phyloP scores from a whole-genome alignment of 2,888 invertebrate genomes.

The Arenicola marina region DNA sequence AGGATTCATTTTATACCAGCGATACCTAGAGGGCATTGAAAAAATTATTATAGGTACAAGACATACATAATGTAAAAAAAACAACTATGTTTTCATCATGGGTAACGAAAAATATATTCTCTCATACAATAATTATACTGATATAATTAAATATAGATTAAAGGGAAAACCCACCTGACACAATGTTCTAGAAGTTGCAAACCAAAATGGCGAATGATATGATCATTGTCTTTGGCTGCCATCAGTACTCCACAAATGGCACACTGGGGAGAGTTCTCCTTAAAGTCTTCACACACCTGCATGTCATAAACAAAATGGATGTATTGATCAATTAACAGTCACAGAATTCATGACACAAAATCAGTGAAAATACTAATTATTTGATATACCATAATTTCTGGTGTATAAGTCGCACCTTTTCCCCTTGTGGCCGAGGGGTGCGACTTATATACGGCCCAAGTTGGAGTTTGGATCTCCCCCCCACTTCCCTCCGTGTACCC shows the following conservation, averaged over 20 bases:
- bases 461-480: too few relatives aligned
- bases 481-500: too few relatives aligned
- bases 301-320: slow-evolving; percentile 22
- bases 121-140: not conserved
- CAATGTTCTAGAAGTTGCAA: slow-evolving; percentile 91
- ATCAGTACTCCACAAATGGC: slow-evolving; percentile 83
- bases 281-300: slow-evolving; percentile 68
- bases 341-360: too few relatives aligned
- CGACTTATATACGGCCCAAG: too few relatives aligned
- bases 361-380: too few relatives aligned
- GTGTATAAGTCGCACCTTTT: too few relatives aligned
- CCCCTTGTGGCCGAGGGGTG: too few relatives aligned
- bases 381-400: too few relatives aligned
- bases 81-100: too few relatives aligned
- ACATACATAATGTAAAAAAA: not conserved
- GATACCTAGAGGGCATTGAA: slow-evolving; percentile 61
- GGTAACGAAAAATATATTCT: too few relatives aligned
- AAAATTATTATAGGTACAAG: not conserved
- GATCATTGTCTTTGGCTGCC: slow-evolving; percentile 75
- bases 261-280: slow-evolving; percentile 84
- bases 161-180: slow-evolving; percentile 78
- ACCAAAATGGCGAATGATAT: slow-evolving; percentile 86
- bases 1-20: slow-evolving; percentile 87
- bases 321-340: too few relatives aligned
- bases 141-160: not conserved